Evolutionary conservation across 2,113 vertebrate species (phyloP), one percentile per base, ranked within the genome.

Genomic region (Crotalus helleri): DNA sequence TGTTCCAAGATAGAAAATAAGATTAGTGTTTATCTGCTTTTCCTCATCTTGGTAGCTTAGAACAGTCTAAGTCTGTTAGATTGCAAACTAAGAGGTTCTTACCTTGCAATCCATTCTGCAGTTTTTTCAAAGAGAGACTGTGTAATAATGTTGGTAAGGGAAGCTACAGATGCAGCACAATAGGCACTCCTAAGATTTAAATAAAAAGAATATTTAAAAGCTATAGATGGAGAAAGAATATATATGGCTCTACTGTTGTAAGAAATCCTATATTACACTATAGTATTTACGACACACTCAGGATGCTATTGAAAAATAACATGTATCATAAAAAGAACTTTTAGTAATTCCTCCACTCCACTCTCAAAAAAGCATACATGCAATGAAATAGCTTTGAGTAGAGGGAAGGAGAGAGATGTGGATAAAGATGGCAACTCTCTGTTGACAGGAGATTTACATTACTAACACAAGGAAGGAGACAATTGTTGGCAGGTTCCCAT

Each of bases 51-150:
- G n/a, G 55, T 46, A 90, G 29, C 6, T 61, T 39, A 24, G 19
- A n/a, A 89, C 19, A 46, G 13, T 46, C 21, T 46, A 39, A 9
- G 21, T 39, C 10, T 10, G n/a, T 29, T 58, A 26, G 89, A 26
- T 26, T 9, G 57, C 46, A 6, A 90, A 24, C 23, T 7, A 15
- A 17, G 90, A 51, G 59, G 64, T 46, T 90, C 96, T 96, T 97
- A 99, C 99, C 99, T 99, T 93, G 98, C 96, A 57, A 99, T 99
- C 99, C 99, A 99, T 95, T 98, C 98, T 0, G 99, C 98, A 0
- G 99, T 99, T 93, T 98, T 98, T 13, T 98, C 97, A 1, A 99
- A 99, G 95, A 99, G 98, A 0, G 96, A 88, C 0, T 98, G 97
- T 0, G 98, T 98, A 92, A 98, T 93, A 97, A 99, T 97, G 96